A percentile compares a stretch with the other conserved stretches of the same genome.
Evolutionary conservation across 1,140 invertebrate species (phyloP).

Genomic region (Metopolophium dirhodum): DNA sequence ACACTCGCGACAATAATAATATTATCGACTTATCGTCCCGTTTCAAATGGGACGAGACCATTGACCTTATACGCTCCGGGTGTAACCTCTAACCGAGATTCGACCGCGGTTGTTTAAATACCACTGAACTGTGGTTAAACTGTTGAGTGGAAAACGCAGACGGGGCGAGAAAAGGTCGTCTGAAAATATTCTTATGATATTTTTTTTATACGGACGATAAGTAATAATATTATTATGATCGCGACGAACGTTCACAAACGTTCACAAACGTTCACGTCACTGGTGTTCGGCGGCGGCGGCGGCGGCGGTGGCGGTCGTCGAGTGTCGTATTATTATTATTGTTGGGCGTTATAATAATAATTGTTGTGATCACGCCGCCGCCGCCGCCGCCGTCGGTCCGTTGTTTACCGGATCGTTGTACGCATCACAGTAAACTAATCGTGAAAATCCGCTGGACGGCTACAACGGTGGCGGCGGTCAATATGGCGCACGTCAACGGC

Average conservation of each 20-base stretch:
- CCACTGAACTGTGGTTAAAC: no score
- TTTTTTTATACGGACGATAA: background rate
- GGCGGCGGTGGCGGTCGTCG: background rate
- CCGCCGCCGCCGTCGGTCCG: background rate
- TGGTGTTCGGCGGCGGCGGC: background rate
- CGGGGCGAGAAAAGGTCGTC: background rate
- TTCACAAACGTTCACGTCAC: background rate
- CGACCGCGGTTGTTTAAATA: no score
- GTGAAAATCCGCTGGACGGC: constrained; percentile 8
- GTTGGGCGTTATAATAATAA: no score
- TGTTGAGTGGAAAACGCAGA: no score
- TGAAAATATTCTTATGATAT: background rate
- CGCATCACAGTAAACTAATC: constrained; percentile 49
- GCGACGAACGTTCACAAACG: no score
- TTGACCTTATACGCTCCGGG: no score
- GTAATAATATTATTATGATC: background rate
- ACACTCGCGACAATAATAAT: background rate
- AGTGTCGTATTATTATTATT: background rate
- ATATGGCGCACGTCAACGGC: constrained; percentile 22
- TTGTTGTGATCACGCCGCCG: background rate
- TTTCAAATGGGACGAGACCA: no score
- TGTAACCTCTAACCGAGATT: no score
- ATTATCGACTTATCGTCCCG: background rate
- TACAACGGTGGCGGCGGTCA: no score
- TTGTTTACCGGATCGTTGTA: background rate